Percentiles rank a stretch among this genome's conserved stretches.
Evolutionary conservation across 1,140 invertebrate genomes (phyloP).

Genomic region (Drosophila ogumai): DNA sequence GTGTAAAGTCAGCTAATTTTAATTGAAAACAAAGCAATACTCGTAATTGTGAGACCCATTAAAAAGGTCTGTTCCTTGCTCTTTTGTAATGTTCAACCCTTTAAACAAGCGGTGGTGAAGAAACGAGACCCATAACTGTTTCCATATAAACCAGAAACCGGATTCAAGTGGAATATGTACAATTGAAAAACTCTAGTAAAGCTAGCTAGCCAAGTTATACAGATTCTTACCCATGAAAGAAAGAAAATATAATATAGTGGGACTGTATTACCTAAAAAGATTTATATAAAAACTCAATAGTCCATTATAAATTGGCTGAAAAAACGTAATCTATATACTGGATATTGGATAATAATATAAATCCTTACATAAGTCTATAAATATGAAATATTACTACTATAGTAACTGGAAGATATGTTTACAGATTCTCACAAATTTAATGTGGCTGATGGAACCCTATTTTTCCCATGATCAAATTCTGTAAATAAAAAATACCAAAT

Average conservation of each 20-base stretch:
- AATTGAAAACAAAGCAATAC: constrained; percentile 7
- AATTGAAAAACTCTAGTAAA: background rate
- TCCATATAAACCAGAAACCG: constrained; percentile 26
- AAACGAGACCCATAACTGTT: constrained; percentile 23
- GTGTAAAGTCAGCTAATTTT: background rate
- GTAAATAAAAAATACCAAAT: background rate
- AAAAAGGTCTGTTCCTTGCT: constrained; percentile 18
- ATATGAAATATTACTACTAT: too few relatives aligned
- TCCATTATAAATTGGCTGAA: too few relatives aligned
- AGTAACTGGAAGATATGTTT: background rate
- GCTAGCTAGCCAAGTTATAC: background rate
- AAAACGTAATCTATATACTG: too few relatives aligned
- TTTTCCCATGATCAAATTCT: background rate
- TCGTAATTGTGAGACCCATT: constrained; percentile 11
- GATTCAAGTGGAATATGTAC: constrained; percentile 6
- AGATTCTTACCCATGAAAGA: background rate
- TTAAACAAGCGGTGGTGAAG: constrained; percentile 27
- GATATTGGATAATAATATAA: too few relatives aligned
- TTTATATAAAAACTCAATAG: too few relatives aligned
- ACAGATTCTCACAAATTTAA: too few relatives aligned
- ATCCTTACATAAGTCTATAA: too few relatives aligned
- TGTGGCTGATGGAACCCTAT: too few relatives aligned
- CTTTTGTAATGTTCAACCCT: constrained; percentile 29
- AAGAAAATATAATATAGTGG: too few relatives aligned
- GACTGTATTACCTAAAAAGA: too few relatives aligned